A percentile compares a stretch with the other conserved stretches of the same genome.
phyloP scores from a whole-genome alignment of 1,140 invertebrate species.

The Nixonia krombeini region DNA sequence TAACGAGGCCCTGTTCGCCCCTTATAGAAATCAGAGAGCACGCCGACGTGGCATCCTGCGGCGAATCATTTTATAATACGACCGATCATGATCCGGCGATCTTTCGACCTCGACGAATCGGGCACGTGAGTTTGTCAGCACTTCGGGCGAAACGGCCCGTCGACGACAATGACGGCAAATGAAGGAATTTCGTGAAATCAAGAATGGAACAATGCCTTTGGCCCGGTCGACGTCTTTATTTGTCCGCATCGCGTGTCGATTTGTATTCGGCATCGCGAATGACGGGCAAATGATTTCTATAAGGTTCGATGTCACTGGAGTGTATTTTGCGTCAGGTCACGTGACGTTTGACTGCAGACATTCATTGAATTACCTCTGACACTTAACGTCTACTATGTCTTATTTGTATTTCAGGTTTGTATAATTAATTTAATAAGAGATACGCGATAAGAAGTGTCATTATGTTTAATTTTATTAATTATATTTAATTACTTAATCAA shows the following conservation, averaged over 20 bases:
- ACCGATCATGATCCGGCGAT: constrained; percentile 47
- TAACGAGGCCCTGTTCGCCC: constrained; percentile 36
- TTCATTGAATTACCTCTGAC: no score
- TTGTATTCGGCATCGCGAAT: neutral
- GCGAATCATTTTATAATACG: constrained; percentile 49
- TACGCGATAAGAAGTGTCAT: no score
- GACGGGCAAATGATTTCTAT: neutral
- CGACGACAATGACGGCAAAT: constrained; percentile 1
- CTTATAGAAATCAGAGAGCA: constrained; percentile 37
- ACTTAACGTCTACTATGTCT: no score
- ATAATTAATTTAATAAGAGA: neutral
- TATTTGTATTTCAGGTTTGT: no score
- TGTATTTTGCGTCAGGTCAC: no score
- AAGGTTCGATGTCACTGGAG: neutral
- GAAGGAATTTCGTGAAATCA: neutral
- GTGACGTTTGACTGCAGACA: no score
- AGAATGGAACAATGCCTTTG: neutral
- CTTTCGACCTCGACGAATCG: constrained; percentile 29
- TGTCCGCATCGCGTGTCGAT: neutral
- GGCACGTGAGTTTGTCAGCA: constrained; percentile 30
- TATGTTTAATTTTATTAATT: no score
- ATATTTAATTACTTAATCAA: no score
- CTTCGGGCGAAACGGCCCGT: neutral
- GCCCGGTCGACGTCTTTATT: neutral
- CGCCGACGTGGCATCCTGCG: constrained; percentile 29